These are phyloP conservation scores for Orchesellides sinensis DNA, from an alignment of 2,888 invertebrate genomes.

Conservation along the genomic window DNA sequence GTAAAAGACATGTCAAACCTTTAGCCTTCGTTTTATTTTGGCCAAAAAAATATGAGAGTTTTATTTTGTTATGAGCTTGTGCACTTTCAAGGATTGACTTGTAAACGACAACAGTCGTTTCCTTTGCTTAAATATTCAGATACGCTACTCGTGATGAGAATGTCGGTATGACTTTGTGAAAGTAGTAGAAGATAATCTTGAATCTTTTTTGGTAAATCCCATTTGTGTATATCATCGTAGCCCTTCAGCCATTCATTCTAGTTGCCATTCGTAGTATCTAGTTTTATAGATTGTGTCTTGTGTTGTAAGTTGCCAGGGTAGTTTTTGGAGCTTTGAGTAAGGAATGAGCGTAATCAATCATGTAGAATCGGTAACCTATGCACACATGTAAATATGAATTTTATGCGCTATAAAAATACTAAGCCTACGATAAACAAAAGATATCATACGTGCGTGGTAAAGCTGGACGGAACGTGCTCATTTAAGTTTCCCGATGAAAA, in stretches of 20 bases:
- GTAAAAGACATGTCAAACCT: constrained; percentile 36
- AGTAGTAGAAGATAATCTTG: constrained; percentile 15
- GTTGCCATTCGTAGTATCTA: neutral
- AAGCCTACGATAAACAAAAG: neutral
- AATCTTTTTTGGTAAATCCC: constrained; percentile 25
- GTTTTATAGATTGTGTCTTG: neutral
- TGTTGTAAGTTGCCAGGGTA: neutral
- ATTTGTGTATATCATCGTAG: constrained; percentile 17
- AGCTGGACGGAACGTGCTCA: constrained; percentile 3
- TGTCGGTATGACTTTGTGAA: constrained; percentile 15
- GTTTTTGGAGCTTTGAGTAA: neutral
- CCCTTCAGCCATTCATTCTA: too few species aligned
- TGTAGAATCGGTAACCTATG: neutral
- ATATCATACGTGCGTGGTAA: neutral
- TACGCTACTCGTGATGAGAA: constrained; percentile 40
- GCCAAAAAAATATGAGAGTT: constrained; percentile 42
- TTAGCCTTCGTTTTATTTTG: constrained; percentile 5
- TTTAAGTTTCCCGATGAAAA: constrained; percentile 9
- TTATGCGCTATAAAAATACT: neutral
- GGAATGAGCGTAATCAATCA: constrained; percentile 18
- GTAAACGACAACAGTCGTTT: constrained; percentile 18
- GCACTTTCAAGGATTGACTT: constrained; percentile 27
- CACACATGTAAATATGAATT: neutral
- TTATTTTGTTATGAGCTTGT: constrained; percentile 27
- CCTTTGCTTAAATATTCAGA: constrained; percentile 28